These are phyloP conservation scores for Festucalex cinctus DNA, from an alignment of 2,113 vertebrate genomes.

Conservation along the genomic window DNA sequence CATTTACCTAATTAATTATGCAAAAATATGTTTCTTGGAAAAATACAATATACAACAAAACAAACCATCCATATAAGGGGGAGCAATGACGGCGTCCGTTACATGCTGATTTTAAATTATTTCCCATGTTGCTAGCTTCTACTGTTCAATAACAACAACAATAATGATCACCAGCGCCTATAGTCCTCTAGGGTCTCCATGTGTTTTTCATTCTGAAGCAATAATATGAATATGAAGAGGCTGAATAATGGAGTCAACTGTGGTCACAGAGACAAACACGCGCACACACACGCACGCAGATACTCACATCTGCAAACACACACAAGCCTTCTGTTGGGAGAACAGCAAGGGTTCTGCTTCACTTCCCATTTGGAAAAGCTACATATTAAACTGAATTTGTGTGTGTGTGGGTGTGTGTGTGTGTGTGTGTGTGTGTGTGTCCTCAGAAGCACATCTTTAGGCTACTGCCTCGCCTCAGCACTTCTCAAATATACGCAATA, in stretches of 20 bases:
- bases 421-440: slow-evolving; percentile 37
- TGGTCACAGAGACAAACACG: slow-evolving; percentile 6
- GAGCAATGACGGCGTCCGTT: slow-evolving; percentile 1
- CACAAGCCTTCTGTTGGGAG: slow-evolving; percentile 41
- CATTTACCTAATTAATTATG: neutral
- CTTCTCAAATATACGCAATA: slow-evolving; percentile 60
- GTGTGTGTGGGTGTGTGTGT: slow-evolving; percentile 37
- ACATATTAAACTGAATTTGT: slow-evolving; percentile 70
- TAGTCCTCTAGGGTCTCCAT: slow-evolving; percentile 22
- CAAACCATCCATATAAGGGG: neutral
- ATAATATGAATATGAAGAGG: slow-evolving; percentile 60
- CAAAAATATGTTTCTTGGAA: neutral
- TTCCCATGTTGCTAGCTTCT: slow-evolving; percentile 18
- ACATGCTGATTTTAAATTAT: slow-evolving; percentile 25
- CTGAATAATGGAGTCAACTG: slow-evolving; percentile 66
- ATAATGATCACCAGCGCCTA: slow-evolving; percentile 24
- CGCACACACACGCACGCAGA: slow-evolving; percentile 21
- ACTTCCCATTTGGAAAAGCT: slow-evolving; percentile 65
- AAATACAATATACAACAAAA: neutral
- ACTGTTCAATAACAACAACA: slow-evolving; percentile 46
- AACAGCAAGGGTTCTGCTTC: slow-evolving; percentile 64
- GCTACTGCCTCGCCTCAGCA: slow-evolving; percentile 57
- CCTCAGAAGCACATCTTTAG: slow-evolving; percentile 56
- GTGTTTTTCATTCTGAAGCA: slow-evolving; percentile 46
- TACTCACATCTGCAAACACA: slow-evolving; percentile 15